Evolutionary conservation across 92 coral and sea anemone species (phyloP), one percentile per base, ranked within the genome.

Genomic region (Muricea muricata): DNA sequence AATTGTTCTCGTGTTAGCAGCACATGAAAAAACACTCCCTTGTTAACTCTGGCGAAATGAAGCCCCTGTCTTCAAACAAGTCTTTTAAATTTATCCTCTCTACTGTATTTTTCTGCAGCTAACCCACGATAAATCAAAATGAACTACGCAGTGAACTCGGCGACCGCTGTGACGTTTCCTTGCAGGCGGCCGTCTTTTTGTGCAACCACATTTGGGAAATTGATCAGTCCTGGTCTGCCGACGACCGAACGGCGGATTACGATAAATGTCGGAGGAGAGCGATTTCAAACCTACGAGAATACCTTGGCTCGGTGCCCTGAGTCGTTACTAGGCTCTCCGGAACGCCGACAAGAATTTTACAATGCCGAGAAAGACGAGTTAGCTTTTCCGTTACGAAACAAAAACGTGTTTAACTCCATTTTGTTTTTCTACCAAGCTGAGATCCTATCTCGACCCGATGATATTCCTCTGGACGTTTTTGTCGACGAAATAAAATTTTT

Each of bases 191-290:
- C 39, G 25, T 20, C 55, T 14, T 30, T 55, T 0, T 17, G 20
- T 14, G 17, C 70, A 78, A n/a, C 25, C 3, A 11, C 48, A 10
- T 32, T 8, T 40, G 24, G 18, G 40, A 78, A 58, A 32, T 8
- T 25, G 9, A 8, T 78, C 71, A 13, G 32, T 18, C 7, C 30
- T 11, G 55, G 33, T 1, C 14, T 18, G 23, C 48, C 83, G 71
- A 56, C 28, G 6, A 61, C 21, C 21, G 70, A 28, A 55, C 83
- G 83, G 40, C 99, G 99, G 29, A 86, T 96, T 30, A 94, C 88
- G 65, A 84, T 96, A 63, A 96, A 96, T 54, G 94, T 96, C 90
- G 94, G 97, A 92, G 99, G 99, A 66, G 91, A 90, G 91, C 98
- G 97, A 10, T 96, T 88, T 46, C 98, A 96, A 65, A 96, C 99